Evolutionary conservation across 2,113 vertebrate species (phyloP).

Genomic region (Colistium nudipinnis): DNA sequence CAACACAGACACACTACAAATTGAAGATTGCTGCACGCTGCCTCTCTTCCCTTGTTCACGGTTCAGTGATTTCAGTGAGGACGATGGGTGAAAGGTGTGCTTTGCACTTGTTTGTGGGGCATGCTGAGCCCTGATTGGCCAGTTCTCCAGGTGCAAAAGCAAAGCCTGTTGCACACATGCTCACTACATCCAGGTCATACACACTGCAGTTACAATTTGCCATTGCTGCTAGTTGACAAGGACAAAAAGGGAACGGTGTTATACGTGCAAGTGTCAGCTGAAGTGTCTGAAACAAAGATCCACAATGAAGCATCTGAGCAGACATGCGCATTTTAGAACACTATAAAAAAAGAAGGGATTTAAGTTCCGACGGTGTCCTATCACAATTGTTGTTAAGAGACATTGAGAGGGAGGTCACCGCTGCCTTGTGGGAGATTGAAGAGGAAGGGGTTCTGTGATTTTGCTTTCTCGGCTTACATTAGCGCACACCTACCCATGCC

Average conservation of each 20-base stretch:
- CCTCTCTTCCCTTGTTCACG: neutral
- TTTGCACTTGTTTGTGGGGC: neutral
- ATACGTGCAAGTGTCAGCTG: neutral
- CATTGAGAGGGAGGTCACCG: conserved; percentile 31
- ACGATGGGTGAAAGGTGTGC: neutral
- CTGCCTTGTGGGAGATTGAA: conserved; percentile 38
- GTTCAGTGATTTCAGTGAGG: conserved; percentile 11
- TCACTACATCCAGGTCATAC: neutral
- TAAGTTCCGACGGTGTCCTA: neutral
- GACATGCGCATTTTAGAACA: neutral
- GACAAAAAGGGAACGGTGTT: neutral
- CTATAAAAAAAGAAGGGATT: neutral
- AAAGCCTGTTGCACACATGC: neutral
- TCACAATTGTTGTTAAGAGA: neutral
- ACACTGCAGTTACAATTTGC: neutral
- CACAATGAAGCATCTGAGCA: neutral
- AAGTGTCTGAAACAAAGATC: neutral
- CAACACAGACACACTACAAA: neutral
- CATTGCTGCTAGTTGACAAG: neutral
- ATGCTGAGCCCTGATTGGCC: conserved; percentile 4
- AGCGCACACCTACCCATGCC: conserved; percentile 45
- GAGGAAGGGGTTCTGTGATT: conserved; percentile 56
- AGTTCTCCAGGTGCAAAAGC: conserved; percentile 1
- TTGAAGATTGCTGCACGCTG: neutral
- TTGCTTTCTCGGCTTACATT: conserved; percentile 55